A percentile compares a stretch with the other conserved stretches of the same genome.
Evolutionary conservation across 2,888 invertebrate genomes (phyloP).

Genomic region (Lissonota sp.): DNA sequence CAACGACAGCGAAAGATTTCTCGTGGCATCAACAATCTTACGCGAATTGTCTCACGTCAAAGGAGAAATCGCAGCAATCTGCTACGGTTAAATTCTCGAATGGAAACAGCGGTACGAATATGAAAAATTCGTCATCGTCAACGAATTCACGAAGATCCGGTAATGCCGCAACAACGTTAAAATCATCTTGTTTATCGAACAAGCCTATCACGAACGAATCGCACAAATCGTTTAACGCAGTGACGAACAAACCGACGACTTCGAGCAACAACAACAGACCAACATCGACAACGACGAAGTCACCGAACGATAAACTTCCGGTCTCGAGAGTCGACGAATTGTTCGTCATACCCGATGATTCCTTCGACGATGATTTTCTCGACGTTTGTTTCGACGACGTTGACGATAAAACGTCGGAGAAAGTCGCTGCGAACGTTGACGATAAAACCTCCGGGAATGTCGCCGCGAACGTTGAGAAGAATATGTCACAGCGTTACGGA

Average conservation of each 20-base stretch:
- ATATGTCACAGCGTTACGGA: conserved; percentile 52
- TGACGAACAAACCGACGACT: neutral
- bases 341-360: conserved; percentile 74
- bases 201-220: neutral
- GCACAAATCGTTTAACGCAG: neutral
- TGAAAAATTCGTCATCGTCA: conserved; percentile 16
- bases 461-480: neutral
- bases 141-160: neutral
- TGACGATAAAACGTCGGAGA: conserved; percentile 8
- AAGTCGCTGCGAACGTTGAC: neutral
- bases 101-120: neutral
- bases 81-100: neutral
- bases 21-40: conserved; percentile 55
- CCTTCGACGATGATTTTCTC: conserved; percentile 77
- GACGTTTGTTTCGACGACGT: conserved; percentile 70
- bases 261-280: conserved; percentile 28
- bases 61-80: conserved; percentile 24
- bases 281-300: conserved; percentile 2
- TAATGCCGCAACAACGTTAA: neutral
- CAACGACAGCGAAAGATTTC: conserved; percentile 18
- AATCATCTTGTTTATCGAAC: neutral
- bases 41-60: conserved; percentile 20
- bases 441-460: neutral
- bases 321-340: conserved; percentile 41
- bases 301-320: neutral